Conservation (phyloP, 2,797 vertebrate genomes). For the Sebastes baramenuke region DNA sequence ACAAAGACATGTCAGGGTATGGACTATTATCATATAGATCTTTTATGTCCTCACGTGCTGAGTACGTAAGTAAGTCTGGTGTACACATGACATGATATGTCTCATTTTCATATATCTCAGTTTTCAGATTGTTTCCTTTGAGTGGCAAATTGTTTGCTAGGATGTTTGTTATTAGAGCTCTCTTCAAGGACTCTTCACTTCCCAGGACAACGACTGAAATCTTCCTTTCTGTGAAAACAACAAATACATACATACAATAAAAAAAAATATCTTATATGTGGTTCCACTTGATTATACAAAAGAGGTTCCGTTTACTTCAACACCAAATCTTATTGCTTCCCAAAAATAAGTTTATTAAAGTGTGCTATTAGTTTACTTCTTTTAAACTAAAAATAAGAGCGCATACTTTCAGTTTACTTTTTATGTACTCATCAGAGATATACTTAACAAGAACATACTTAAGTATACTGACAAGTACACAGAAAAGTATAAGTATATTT, state of each 20-base stretch:
- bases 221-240: background rate
- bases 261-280: background rate
- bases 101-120: background rate
- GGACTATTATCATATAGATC: accelerated
- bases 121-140: accelerated
- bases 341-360: too few relatives aligned
- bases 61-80: accelerated
- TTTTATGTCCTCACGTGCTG: accelerated
- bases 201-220: background rate
- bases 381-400: too few relatives aligned
- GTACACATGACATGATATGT: background rate
- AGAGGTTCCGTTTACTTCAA: too few relatives aligned
- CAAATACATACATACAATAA: background rate
- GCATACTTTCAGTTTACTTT: too few relatives aligned
- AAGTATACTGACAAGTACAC: too few relatives aligned
- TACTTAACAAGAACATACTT: too few relatives aligned
- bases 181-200: background rate
- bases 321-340: too few relatives aligned
- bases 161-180: background rate
- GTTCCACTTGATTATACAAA: too few relatives aligned
- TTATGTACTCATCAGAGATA: too few relatives aligned
- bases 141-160: accelerated
- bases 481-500: too few relatives aligned
- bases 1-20: background rate
- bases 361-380: too few relatives aligned